Evolutionary conservation across 2,888 invertebrate genomes (phyloP).

Genomic region (Agelastica alni): DNA sequence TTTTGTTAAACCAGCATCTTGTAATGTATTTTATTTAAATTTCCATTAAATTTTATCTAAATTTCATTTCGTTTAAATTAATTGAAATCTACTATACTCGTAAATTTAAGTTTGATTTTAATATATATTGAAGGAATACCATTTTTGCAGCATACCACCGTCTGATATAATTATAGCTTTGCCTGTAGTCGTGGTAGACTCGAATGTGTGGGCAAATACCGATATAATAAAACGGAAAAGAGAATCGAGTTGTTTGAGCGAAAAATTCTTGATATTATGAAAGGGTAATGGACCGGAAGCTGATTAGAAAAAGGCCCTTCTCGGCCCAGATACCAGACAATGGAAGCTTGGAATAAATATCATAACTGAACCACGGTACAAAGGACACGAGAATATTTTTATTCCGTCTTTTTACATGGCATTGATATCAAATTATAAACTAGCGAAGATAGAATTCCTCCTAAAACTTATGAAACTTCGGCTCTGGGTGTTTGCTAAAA

Average conservation of each 20-base stretch:
- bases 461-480: too few relatives aligned
- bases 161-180: background rate
- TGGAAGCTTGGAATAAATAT: constrained; percentile 8
- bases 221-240: constrained; percentile 17
- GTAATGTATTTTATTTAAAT: too few relatives aligned
- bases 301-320: constrained; percentile 40
- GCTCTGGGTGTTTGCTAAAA: too few relatives aligned
- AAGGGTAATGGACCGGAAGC: constrained; percentile 40
- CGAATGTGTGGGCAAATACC: constrained; percentile 1
- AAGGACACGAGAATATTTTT: background rate
- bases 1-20: too few relatives aligned
- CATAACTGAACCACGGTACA: background rate
- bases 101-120: too few relatives aligned
- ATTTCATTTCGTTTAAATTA: too few relatives aligned
- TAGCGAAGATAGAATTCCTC: too few relatives aligned
- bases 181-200: background rate
- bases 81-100: too few relatives aligned
- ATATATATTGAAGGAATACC: too few relatives aligned
- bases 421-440: background rate
- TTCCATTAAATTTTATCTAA: too few relatives aligned
- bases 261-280: constrained; percentile 38
- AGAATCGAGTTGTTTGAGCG: constrained; percentile 13
- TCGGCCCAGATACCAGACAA: constrained; percentile 23
- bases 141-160: too few relatives aligned
- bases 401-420: background rate